Evolutionary conservation across 2,888 invertebrate species (phyloP), one percentile per base, ranked within the genome.

Genomic region (Nomada goodeniana): DNA sequence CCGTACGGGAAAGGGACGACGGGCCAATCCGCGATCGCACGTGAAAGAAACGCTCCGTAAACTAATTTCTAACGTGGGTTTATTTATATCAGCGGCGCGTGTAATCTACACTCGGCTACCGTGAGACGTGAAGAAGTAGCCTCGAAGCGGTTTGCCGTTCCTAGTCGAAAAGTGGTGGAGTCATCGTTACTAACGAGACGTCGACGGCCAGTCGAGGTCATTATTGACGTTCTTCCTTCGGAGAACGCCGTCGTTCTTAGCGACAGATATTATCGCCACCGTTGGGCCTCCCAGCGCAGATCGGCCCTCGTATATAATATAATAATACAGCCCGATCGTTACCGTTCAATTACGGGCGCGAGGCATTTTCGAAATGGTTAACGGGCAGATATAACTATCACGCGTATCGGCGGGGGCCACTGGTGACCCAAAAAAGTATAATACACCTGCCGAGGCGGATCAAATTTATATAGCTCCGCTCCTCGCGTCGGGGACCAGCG

Each of bases 91-190:
- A 61, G 76, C 72, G 76, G 71, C 76, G 74, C 44, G 77, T 91
- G 91, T 92, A 92, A 92, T 90, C 89, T 91, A 91, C 90, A 91
- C 92, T 91, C 86, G 84, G 92, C 93, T 92, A 93, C 93, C 87
- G 92, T 87, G 82, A 83, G 87, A 76, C 85, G 83, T 67, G 75
- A 81, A 76, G 80, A 75, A 69, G 61, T 68, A 70, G 73, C 77
- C 23, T 29, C 61, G 83, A 83, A 72, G 70, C 81, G 83, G 0
- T 26, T 77, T 70, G 79, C 64, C 82, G 36, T 42, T 67, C 67
- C 76, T 76, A 76, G 57, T 73, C 71, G 63, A 68, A 89, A 89
- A 91, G 79, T 90, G 77, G 86, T 86, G 88, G 86, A 92, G 91
- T 92, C 92, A 92, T 92, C 89, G 90, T 89, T 78, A 85, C 90